A percentile compares a stretch with the other conserved stretches of the same genome.
These are phyloP conservation scores for Patiria pectinifera DNA, from an alignment of 53 echinoderm and acorn worm genomes.

Conservation along the genomic window DNA sequence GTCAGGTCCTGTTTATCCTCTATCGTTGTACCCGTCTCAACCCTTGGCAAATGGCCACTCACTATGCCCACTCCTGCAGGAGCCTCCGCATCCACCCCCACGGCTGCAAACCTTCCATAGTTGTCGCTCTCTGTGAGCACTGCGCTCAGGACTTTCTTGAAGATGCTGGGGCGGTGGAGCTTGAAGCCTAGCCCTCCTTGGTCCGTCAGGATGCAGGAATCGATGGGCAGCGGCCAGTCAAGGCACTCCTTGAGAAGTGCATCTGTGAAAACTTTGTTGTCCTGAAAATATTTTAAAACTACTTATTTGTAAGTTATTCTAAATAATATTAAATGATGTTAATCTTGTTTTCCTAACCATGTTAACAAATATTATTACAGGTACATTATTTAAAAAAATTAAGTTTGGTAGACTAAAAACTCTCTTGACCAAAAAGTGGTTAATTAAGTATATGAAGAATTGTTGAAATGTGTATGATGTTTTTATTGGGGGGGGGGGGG, in stretches of 20 bases:
- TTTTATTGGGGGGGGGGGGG: too few species aligned
- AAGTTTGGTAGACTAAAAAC: too few species aligned
- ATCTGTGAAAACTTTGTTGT: neutral
- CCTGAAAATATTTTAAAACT: neutral
- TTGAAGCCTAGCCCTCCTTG: slow-evolving; percentile 65
- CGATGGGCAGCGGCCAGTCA: slow-evolving; percentile 60
- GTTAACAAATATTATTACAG: too few species aligned
- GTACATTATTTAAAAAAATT: too few species aligned
- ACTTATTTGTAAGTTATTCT: neutral
- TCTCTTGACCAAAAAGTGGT: too few species aligned
- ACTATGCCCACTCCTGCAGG: slow-evolving; percentile 31
- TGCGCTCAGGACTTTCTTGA: slow-evolving; percentile 52
- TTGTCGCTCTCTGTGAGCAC: slow-evolving; percentile 37
- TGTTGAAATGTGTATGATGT: too few species aligned
- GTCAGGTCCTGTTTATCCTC: slow-evolving; percentile 3
- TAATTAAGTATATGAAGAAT: too few species aligned
- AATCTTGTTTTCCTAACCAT: too few species aligned
- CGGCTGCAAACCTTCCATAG: slow-evolving; percentile 45
- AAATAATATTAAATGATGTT: too few species aligned
- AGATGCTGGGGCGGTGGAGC: slow-evolving; percentile 65
- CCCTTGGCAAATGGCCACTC: slow-evolving; percentile 10
- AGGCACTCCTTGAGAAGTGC: slow-evolving; percentile 19
- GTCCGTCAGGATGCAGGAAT: slow-evolving; percentile 29
- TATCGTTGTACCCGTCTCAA: neutral
- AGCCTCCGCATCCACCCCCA: neutral